Percentiles rank a stretch among this genome's conserved stretches.
Evolutionary conservation across 2,888 invertebrate species (phyloP).

Genomic region (Cheilosia impressa): DNA sequence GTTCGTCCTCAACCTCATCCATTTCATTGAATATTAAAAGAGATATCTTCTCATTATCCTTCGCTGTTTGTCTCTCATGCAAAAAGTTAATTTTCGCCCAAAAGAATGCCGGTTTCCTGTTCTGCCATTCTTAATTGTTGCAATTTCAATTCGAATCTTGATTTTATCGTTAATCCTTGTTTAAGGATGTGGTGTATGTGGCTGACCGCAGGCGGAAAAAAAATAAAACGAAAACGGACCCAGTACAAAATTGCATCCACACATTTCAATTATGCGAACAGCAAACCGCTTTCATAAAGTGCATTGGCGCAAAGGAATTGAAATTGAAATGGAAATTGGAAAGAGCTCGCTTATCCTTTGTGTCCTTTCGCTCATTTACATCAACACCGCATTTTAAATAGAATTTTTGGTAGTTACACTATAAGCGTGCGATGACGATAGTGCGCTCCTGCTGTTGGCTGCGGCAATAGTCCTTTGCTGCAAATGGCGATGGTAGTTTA

Average conservation of each 20-base stretch:
- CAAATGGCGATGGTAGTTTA: conserved; percentile 61
- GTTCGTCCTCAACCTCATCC: background rate
- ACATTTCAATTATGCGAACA: conserved; percentile 60
- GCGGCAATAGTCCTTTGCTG: conserved; percentile 42
- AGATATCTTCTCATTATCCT: conserved; percentile 75
- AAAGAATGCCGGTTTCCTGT: conserved; percentile 3
- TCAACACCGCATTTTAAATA: conserved; percentile 65
- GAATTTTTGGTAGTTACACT: conserved; percentile 36
- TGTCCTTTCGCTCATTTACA: conserved; percentile 53
- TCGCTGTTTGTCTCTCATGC: conserved; percentile 33
- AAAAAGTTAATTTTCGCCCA: conserved; percentile 21
- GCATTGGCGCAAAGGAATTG: conserved; percentile 46
- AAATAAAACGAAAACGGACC: background rate
- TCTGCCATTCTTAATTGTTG: conserved; percentile 50
- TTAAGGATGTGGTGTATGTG: conserved; percentile 47
- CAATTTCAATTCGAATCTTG: conserved; percentile 70
- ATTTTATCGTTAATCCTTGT: conserved; percentile 66
- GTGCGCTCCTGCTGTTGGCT: background rate
- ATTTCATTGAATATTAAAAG: conserved; percentile 76
- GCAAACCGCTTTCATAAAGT: conserved; percentile 43
- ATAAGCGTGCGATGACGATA: conserved; percentile 42
- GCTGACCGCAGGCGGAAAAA: conserved; percentile 17
- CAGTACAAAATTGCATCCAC: background rate
- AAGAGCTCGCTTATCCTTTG: conserved; percentile 28
- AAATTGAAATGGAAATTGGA: conserved; percentile 42